Evolutionary conservation across 2,888 invertebrate species (phyloP).

Genomic region (Epinotia brunnichana): DNA sequence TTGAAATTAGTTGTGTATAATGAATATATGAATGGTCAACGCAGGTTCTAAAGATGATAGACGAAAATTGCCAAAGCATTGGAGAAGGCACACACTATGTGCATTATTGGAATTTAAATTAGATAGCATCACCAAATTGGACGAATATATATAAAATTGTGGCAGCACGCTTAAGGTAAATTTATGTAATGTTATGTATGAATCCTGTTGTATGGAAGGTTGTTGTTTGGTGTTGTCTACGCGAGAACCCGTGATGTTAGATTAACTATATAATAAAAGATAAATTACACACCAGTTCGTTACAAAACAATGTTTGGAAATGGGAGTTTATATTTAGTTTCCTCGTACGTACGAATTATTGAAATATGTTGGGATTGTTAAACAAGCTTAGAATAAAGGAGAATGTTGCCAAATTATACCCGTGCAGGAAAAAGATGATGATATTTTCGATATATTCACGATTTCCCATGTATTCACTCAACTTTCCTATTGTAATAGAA

Average conservation of each 20-base stretch:
- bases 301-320: slow-evolving; percentile 13
- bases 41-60: slow-evolving; percentile 49
- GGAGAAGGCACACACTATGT: slow-evolving; percentile 49
- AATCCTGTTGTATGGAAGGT: slow-evolving; percentile 49
- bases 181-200: slow-evolving; percentile 56
- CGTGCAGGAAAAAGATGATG: slow-evolving; percentile 51
- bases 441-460: slow-evolving; percentile 59
- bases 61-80: slow-evolving; percentile 56
- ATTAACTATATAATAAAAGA: slow-evolving; percentile 50
- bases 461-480: slow-evolving; percentile 33
- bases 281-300: slow-evolving; percentile 32
- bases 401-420: slow-evolving; percentile 69
- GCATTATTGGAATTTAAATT: slow-evolving; percentile 52
- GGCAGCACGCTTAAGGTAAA: slow-evolving; percentile 53
- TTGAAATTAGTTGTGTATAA: slow-evolving; percentile 62
- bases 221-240: slow-evolving; percentile 47
- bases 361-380: slow-evolving; percentile 30
- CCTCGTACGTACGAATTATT: slow-evolving; percentile 18
- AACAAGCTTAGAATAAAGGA: slow-evolving; percentile 50
- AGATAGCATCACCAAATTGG: slow-evolving; percentile 62
- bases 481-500: slow-evolving; percentile 34
- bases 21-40: slow-evolving; percentile 50
- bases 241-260: slow-evolving; percentile 51
- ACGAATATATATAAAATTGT: slow-evolving; percentile 50
- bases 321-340: slow-evolving; percentile 26